Evolutionary conservation across 37 sponge, comb jelly and placozoan species (phyloP), one percentile per base, ranked within the genome.

Genomic region (Diacarnus erythraeanus): DNA sequence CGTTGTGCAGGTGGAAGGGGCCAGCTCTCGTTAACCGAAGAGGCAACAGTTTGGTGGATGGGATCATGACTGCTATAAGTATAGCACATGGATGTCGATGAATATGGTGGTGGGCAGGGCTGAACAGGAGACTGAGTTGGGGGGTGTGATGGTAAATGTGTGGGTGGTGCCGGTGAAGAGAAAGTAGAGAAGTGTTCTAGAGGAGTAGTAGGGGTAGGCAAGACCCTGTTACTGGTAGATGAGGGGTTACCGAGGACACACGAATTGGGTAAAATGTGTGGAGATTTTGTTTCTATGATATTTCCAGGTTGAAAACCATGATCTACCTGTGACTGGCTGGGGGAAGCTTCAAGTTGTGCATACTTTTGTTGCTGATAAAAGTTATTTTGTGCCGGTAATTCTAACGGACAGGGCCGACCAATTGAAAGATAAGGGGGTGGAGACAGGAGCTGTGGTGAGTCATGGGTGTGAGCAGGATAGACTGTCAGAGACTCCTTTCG

Each of bases 121-220:
- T 74, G 74, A 18, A 57, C 44, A 25, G 74, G 57, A 1, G 74
- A 56, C 8, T 51, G 57, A 27, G 10, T 47, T 47, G 51, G 6
- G 51, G 51, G 51, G 12, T 47, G 51, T n/a, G 69, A 3, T 40
- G 42, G 38, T 12, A 42, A 25, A 42, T 38, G 71, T 23, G 43
- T 40, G 21, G 4, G 3, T 69, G 36, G 69, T 2, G 72, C 2
- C 15, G 71, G 42, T 2, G 80, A 2, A 25, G 59, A 12, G 40
- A 71, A 71, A 38, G 34, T 43, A 30, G 71, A 2, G 31, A 71
- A 80, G 42, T 80, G 80, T 36, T 71, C 80, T 18, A 80, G 60
- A 22, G 80, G 80, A 59, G 80, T 71, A 17, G 80, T 80, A 38
- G 80, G 80, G 12, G 80, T 80, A 26, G 36, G 56, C 2, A 66